These are phyloP conservation scores for Physella acuta DNA, from an alignment of 1,140 invertebrate genomes.

Conservation along the genomic window DNA sequence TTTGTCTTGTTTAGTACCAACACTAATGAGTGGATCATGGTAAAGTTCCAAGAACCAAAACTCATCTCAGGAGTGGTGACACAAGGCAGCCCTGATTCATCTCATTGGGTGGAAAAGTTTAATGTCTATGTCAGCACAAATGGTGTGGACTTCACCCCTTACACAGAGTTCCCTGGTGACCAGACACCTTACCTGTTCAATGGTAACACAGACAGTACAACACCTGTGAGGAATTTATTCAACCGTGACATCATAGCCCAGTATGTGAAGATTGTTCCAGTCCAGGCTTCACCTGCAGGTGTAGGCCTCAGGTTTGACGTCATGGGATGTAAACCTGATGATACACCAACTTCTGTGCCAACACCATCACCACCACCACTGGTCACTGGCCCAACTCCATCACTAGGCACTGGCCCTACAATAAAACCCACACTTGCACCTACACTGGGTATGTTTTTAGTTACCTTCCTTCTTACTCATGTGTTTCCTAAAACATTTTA, in stretches of 20 bases:
- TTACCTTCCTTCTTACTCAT: no score
- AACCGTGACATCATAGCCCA: slow-evolving; percentile 39
- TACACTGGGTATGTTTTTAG: background rate
- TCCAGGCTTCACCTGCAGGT: slow-evolving; percentile 9
- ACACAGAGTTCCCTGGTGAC: slow-evolving; percentile 25
- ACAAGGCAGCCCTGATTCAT: slow-evolving; percentile 59
- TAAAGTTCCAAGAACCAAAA: slow-evolving; percentile 70
- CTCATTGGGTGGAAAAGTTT: slow-evolving; percentile 74
- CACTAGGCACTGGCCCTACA: no score
- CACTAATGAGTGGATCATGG: slow-evolving; percentile 44
- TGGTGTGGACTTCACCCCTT: slow-evolving; percentile 34
- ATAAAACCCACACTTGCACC: no score
- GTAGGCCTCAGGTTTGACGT: slow-evolving; percentile 37
- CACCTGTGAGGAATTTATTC: slow-evolving; percentile 38
- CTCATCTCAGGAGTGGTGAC: slow-evolving; percentile 77
- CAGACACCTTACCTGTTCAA: slow-evolving; percentile 33
- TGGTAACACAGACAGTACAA: slow-evolving; percentile 37
- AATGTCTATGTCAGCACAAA: slow-evolving; percentile 62
- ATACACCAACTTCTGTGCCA: no score
- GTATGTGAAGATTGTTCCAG: slow-evolving; percentile 38
- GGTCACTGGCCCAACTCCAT: no score
- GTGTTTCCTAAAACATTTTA: no score
- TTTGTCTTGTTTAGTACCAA: no score
- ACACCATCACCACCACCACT: no score
- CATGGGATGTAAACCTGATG: slow-evolving; percentile 37